These are phyloP conservation scores for Perdita meconis DNA, from an alignment of 2,888 invertebrate species.

Conservation along the genomic window DNA sequence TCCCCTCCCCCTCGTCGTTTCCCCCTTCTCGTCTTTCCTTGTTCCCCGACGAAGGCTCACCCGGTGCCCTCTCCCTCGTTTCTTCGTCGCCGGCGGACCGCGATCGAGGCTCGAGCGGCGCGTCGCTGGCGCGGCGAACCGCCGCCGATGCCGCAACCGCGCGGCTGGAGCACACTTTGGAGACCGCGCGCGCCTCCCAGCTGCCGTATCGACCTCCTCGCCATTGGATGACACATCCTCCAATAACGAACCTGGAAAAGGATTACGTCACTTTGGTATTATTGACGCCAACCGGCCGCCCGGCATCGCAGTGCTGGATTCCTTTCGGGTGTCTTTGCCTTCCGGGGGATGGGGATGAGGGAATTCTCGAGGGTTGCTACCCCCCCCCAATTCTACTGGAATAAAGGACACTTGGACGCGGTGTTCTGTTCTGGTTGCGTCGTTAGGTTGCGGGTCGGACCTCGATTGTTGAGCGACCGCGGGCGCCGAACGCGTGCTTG, in stretches of 20 bases:
- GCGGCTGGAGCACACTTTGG: conserved; percentile 56
- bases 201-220: conserved; percentile 80
- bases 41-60: conserved; percentile 8
- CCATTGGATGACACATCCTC: conserved; percentile 82
- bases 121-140: conserved; percentile 57
- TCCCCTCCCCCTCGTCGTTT: conserved; percentile 45
- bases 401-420: conserved; percentile 17
- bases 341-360: conserved; percentile 33
- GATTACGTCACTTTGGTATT: conserved; percentile 82
- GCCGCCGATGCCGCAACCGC: conserved; percentile 62
- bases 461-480: too few relatives aligned
- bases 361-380: conserved; percentile 42
- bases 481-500: too few relatives aligned
- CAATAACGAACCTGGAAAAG: conserved; percentile 80
- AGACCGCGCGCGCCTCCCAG: conserved; percentile 72
- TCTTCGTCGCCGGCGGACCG: conserved; percentile 12
- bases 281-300: conserved; percentile 76
- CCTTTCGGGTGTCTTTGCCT: conserved; percentile 48
- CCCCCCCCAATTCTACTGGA: conserved; percentile 20
- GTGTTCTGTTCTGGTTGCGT: too few relatives aligned
- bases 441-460: too few relatives aligned
- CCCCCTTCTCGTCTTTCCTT: conserved; percentile 25
- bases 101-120: conserved; percentile 49
- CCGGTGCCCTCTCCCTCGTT: conserved; percentile 18
- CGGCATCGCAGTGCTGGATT: conserved; percentile 68